Conservation (phyloP, 2,113 vertebrate genomes). For the Zeus faber region DNA sequence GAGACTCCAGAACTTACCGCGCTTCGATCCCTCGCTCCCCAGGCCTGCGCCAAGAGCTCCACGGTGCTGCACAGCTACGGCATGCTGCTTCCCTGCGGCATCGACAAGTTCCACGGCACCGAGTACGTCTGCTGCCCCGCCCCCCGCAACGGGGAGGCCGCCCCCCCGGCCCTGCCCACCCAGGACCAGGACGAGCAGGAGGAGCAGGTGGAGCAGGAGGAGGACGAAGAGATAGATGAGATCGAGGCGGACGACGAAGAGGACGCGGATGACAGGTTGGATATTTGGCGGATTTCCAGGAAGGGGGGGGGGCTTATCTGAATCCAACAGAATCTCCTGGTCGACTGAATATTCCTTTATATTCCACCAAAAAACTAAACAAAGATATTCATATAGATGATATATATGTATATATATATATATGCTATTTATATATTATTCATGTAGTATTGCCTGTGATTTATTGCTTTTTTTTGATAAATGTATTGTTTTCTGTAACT, state of each 20-base stretch:
- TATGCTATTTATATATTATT: too few species aligned
- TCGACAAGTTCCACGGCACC: constrained; percentile 90
- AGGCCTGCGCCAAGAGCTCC: constrained; percentile 87
- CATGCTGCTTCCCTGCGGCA: constrained; percentile 92
- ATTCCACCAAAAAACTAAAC: too few species aligned
- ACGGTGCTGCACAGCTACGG: constrained; percentile 90
- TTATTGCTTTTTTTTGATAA: too few species aligned
- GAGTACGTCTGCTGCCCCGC: constrained; percentile 94
- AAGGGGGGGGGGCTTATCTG: background rate
- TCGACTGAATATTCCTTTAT: too few species aligned
- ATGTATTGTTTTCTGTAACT: too few species aligned
- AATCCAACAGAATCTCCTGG: background rate
- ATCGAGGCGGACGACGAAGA: constrained; percentile 36
- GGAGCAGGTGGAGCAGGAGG: constrained; percentile 68
- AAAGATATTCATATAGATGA: too few species aligned
- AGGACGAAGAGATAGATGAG: constrained; percentile 43
- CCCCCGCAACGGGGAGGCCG: constrained; percentile 69
- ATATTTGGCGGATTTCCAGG: constrained; percentile 9
- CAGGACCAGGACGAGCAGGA: constrained; percentile 78
- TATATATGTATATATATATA: too few species aligned
- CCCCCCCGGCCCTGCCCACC: constrained; percentile 50
- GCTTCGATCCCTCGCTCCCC: background rate
- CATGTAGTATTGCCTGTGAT: too few species aligned
- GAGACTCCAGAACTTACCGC: background rate
- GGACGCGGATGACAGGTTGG: constrained; percentile 30